Evolutionary conservation across 2,888 invertebrate genomes (phyloP).

Genomic region (Calameuta idolon): DNA sequence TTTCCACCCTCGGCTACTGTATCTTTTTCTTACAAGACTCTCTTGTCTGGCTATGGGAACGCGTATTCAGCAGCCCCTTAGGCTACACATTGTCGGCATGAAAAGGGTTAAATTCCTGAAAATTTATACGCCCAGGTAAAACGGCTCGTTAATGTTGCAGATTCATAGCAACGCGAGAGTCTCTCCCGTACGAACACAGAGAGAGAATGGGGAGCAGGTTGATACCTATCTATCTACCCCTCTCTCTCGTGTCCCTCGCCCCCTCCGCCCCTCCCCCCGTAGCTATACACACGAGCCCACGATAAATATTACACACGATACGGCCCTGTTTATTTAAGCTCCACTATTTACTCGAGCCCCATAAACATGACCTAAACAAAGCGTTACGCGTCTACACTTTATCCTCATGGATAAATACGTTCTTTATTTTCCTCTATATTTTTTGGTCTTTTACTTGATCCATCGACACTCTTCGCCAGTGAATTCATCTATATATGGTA

Average conservation of each 20-base stretch:
- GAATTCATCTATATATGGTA: not conserved
- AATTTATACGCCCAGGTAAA: constrained; percentile 37
- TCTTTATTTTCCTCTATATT: not conserved
- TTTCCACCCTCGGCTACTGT: not conserved
- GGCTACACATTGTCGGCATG: constrained; percentile 8
- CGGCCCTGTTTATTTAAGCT: constrained; percentile 45
- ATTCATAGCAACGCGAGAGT: constrained; percentile 38
- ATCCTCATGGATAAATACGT: not conserved
- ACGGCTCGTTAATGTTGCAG: constrained; percentile 44
- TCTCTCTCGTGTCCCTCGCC: no score
- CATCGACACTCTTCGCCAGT: not conserved
- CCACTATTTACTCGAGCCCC: constrained; percentile 37
- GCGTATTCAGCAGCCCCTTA: not conserved
- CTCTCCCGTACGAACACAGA: constrained; percentile 2
- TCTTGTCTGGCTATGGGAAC: not conserved
- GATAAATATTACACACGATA: constrained; percentile 52
- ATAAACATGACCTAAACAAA: constrained; percentile 24
- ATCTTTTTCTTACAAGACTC: not conserved
- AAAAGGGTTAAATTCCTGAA: constrained; percentile 31
- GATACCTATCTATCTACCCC: not conserved
- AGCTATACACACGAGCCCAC: constrained; percentile 31
- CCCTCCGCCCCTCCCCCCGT: not conserved
- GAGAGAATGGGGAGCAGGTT: constrained; percentile 6
- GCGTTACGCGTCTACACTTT: constrained; percentile 4
- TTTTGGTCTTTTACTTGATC: not conserved